A percentile compares a stretch with the other conserved stretches of the same genome.
Evolutionary conservation across 2,797 vertebrate genomes (phyloP).

Genomic region (Menidia menidia): DNA sequence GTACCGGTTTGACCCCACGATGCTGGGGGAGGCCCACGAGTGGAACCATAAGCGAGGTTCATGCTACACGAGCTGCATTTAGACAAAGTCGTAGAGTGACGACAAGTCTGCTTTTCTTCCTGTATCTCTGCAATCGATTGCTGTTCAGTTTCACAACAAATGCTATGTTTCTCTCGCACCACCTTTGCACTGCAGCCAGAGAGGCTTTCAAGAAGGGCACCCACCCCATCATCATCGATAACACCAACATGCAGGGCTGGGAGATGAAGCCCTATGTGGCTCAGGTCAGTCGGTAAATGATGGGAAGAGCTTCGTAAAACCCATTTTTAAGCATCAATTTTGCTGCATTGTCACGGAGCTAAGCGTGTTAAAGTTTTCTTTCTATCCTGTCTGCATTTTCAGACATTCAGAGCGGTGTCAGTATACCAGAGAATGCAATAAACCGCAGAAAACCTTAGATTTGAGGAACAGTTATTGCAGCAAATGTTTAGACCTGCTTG

Average conservation of each 20-base stretch:
- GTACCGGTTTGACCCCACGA: slow-evolving; percentile 86
- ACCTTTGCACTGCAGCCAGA: slow-evolving; percentile 82
- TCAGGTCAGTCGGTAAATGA: slow-evolving; percentile 86
- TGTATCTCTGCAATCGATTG: slow-evolving; percentile 8
- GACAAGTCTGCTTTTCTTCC: not conserved
- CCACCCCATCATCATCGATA: slow-evolving; percentile 96
- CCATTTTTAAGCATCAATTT: not conserved
- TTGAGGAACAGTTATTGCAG: not conserved
- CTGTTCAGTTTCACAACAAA: not conserved
- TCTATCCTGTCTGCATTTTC: slow-evolving; percentile 1
- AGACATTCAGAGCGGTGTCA: not conserved
- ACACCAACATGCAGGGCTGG: slow-evolving; percentile 97
- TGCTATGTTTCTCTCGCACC: slow-evolving; percentile 10
- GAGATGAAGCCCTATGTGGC: slow-evolving; percentile 97
- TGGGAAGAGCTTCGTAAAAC: too few relatives aligned
- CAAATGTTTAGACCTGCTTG: not conserved
- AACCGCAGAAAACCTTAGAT: not conserved
- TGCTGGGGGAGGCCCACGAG: slow-evolving; percentile 90
- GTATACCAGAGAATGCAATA: not conserved
- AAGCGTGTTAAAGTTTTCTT: not conserved
- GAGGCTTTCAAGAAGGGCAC: slow-evolving; percentile 89
- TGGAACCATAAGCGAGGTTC: slow-evolving; percentile 96
- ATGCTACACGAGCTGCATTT: slow-evolving; percentile 23
- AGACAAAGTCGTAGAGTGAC: not conserved
- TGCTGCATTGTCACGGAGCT: not conserved